Evolutionary conservation across 1,140 invertebrate species (phyloP).

Genomic region (Pantala flavescens): DNA sequence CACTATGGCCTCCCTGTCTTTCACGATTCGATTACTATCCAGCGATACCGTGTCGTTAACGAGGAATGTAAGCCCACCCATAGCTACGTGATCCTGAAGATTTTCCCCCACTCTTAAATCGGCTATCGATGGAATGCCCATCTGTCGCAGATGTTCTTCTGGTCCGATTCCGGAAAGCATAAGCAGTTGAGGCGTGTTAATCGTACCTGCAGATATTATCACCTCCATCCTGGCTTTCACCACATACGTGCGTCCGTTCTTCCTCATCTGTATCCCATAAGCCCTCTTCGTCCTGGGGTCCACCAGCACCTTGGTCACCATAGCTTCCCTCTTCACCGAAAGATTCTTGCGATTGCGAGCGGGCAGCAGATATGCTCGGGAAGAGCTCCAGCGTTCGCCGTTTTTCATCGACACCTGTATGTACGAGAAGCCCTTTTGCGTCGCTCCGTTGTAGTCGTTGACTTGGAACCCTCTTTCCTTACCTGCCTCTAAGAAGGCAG

Average conservation of each 20-base stretch:
- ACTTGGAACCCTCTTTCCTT: constrained; percentile 52
- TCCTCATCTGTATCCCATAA: constrained; percentile 50
- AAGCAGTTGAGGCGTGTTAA: constrained; percentile 63
- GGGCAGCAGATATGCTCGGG: constrained; percentile 60
- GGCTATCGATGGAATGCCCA: constrained; percentile 50
- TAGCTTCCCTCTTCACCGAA: constrained; percentile 48
- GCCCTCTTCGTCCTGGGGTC: constrained; percentile 49
- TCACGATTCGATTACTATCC: constrained; percentile 20
- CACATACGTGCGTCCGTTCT: constrained; percentile 39
- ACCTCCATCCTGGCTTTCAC: constrained; percentile 59
- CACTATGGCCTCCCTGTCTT: constrained; percentile 28
- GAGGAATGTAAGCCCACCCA: constrained; percentile 54
- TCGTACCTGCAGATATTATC: constrained; percentile 61
- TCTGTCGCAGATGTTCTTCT: constrained; percentile 46
- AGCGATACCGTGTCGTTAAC: constrained; percentile 39
- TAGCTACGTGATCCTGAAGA: constrained; percentile 65
- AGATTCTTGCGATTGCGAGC: constrained; percentile 50
- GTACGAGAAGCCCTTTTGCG: constrained; percentile 50
- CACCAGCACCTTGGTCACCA: constrained; percentile 63
- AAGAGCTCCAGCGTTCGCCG: constrained; percentile 61
- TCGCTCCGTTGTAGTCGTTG: constrained; percentile 60
- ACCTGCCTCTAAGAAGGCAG: constrained; percentile 56
- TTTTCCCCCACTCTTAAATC: constrained; percentile 70
- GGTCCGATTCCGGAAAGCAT: constrained; percentile 76
- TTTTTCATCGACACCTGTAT: constrained; percentile 51